Evolutionary conservation across 2,888 invertebrate species (phyloP), one percentile per base, ranked within the genome.

Genomic region (Autographa gamma): DNA sequence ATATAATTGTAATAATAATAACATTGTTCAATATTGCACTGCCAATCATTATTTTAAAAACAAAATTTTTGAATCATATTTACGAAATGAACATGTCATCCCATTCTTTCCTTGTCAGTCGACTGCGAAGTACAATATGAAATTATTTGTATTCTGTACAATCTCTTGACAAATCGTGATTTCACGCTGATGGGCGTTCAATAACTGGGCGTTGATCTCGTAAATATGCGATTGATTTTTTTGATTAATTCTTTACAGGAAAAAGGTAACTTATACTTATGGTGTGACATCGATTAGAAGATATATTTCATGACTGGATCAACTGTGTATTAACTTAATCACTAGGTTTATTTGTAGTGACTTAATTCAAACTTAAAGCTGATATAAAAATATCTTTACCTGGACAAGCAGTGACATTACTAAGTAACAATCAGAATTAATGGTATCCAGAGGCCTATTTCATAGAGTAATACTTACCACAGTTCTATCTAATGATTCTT

Each of bases 361-460:
- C 54, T 56, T 56, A 56, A 56, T 25, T 25, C 19, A 56, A 56
- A 56, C 54, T 56, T 56, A 56, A 56, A 54, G 19, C 34, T 19
- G 18, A 54, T 34, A 54, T 14, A 43, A 54, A 32, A 63, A 63
- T 34, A 31, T 63, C 34, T 75, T 79, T 60, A 65, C 65, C 25
- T 60, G 14, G 19, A 61, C 58, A 70, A 38, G 16, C 38, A 70
- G 60, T 63, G 43, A 75, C 52, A 70, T 34, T 67, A n/a, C 32
- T 13, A 66, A 38, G 16, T 48, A 32, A n/a, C 38, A 32, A 79
- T 54, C 6, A 61, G 76, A 76, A 59, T 52, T 54, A 19, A 56
- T 48, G 48, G 48, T 48, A n/a, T 56, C 54, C 25, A 56, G 25
- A 56, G 54, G 13, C 54, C 54, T 19, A 56, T 56, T 56, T 56